These are phyloP conservation scores for Sycobia sp. DNA, from an alignment of 1,140 invertebrate species.

Conservation along the genomic window DNA sequence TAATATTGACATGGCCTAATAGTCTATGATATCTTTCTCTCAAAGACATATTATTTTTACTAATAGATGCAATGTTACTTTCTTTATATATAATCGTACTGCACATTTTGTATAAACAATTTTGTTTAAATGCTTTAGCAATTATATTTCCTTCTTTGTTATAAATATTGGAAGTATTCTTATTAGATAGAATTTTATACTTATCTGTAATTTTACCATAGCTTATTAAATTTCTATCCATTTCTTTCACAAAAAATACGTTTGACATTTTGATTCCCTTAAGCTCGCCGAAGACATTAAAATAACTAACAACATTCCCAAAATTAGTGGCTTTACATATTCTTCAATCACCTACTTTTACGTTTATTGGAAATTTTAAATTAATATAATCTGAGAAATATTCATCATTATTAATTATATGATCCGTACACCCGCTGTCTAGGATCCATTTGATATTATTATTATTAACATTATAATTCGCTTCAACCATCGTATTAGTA, in stretches of 20 bases:
- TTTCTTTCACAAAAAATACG: slow-evolving; percentile 28
- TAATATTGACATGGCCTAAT: slow-evolving; percentile 11
- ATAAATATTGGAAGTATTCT: slow-evolving; percentile 31
- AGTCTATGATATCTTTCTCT: slow-evolving; percentile 20
- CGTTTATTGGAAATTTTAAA: slow-evolving; percentile 27
- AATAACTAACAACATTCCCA: slow-evolving; percentile 21
- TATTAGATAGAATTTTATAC: slow-evolving; percentile 20
- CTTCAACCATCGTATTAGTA: no score
- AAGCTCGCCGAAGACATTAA: no score
- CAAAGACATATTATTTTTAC: background rate
- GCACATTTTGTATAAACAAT: no score
- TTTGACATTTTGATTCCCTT: slow-evolving; percentile 33
- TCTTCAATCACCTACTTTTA: slow-evolving; percentile 33
- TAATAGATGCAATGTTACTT: slow-evolving; percentile 24
- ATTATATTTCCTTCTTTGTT: no score
- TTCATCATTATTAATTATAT: slow-evolving; percentile 28
- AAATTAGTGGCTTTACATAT: slow-evolving; percentile 34
- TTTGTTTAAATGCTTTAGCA: slow-evolving; percentile 13
- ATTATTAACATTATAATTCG: no score
- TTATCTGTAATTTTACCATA: slow-evolving; percentile 29
- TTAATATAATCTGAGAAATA: slow-evolving; percentile 8
- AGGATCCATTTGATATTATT: slow-evolving; percentile 36
- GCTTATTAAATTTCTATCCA: no score
- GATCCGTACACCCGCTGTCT: slow-evolving; percentile 37
- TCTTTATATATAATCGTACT: slow-evolving; percentile 24